A percentile compares a stretch with the other conserved stretches of the same genome.
These are phyloP conservation scores for Emberiza fucata DNA, from an alignment of 2,113 vertebrate species.

Conservation along the genomic window DNA sequence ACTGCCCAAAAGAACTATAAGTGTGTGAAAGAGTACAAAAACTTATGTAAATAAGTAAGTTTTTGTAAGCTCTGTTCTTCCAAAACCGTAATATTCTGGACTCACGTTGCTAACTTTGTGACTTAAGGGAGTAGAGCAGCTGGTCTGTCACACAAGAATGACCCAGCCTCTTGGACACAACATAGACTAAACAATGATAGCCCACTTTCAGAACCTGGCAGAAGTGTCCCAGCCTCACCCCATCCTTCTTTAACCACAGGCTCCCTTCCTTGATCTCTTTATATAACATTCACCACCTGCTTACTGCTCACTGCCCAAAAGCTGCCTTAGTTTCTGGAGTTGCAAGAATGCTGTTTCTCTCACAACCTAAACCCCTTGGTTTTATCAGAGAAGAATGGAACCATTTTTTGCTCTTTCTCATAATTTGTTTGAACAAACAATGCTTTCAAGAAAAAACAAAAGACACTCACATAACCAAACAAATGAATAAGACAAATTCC, in stretches of 20 bases:
- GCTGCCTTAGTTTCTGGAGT: background rate
- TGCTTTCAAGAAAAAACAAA: background rate
- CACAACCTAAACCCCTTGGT: background rate
- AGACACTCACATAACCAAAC: background rate
- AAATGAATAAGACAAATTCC: background rate
- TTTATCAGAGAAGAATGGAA: background rate
- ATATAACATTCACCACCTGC: background rate
- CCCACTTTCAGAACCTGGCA: slow-evolving; percentile 7
- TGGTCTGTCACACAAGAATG: background rate
- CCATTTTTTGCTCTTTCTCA: background rate
- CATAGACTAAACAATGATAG: slow-evolving; percentile 22
- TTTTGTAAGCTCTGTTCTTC: background rate
- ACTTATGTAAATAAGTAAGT: background rate
- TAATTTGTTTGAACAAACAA: background rate
- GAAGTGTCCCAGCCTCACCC: background rate
- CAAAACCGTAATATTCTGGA: background rate
- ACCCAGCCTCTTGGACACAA: background rate
- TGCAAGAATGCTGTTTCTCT: background rate
- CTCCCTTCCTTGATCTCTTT: background rate
- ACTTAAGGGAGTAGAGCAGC: background rate
- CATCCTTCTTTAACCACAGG: background rate
- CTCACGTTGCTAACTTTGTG: background rate
- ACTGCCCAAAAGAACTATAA: background rate
- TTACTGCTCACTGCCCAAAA: background rate
- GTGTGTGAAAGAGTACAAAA: background rate